Conservation (phyloP, 2,113 vertebrate genomes). For the Vicugna pacos region DNA sequence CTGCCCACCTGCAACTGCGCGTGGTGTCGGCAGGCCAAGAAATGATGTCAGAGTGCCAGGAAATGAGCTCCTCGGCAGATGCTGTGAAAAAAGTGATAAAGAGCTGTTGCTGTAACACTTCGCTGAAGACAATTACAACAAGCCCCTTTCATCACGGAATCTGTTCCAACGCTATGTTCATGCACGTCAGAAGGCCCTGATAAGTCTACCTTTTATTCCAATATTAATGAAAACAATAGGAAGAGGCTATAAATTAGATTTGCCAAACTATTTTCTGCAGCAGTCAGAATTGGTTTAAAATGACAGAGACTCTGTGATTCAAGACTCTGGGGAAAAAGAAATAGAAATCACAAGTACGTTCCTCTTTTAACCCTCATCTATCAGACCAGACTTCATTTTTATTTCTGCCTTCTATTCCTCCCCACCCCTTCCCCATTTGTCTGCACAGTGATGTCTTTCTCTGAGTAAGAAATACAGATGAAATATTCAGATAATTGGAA, state of each 20-base stretch:
- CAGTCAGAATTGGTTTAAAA: background rate
- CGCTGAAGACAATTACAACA: background rate
- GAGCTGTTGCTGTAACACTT: background rate
- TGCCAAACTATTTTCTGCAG: background rate
- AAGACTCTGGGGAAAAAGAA: background rate
- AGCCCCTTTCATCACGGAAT: background rate
- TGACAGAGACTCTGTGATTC: background rate
- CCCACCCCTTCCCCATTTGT: background rate
- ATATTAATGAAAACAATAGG: background rate
- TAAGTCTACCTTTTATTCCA: background rate
- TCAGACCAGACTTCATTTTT: background rate
- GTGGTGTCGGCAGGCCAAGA: background rate
- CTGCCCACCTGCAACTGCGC: background rate
- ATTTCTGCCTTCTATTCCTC: background rate
- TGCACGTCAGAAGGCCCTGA: background rate
- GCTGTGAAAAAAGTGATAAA: background rate
- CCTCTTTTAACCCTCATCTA: background rate
- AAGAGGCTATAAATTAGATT: background rate
- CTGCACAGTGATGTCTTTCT: background rate
- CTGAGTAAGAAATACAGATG: background rate
- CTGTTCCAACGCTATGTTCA: background rate
- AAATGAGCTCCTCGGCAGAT: background rate
- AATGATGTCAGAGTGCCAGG: background rate
- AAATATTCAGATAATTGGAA: slow-evolving; percentile 41
- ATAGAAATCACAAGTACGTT: slow-evolving; percentile 15